Conservation (phyloP, 2,888 invertebrate genomes). For the Laspeyria flexula region DNA sequence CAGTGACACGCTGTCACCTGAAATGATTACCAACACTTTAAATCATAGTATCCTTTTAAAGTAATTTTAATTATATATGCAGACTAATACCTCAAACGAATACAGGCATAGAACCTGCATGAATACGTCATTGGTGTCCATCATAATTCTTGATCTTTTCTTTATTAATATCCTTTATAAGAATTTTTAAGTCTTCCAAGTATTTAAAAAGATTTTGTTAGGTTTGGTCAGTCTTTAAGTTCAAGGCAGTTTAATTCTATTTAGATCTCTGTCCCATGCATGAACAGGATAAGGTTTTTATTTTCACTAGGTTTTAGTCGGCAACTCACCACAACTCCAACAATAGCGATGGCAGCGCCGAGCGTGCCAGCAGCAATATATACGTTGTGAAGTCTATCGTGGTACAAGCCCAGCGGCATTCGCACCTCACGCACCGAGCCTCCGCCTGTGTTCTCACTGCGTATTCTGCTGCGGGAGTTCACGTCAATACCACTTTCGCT, state of each 20-base stretch:
- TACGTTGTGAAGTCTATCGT: constrained; percentile 90
- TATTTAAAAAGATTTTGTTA: no score
- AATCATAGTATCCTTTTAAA: no score
- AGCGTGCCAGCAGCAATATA: constrained; percentile 92
- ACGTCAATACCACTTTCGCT: constrained; percentile 60
- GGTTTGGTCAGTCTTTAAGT: no score
- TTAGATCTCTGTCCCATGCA: no score
- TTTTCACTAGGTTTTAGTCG: not conserved
- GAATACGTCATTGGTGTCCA: no score
- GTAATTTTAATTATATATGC: no score
- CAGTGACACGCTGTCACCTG: constrained; percentile 93
- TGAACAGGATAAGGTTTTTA: not conserved
- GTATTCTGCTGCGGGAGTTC: constrained; percentile 42
- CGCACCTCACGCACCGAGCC: constrained; percentile 81
- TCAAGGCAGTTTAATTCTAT: no score
- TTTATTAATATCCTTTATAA: no score
- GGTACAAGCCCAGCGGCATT: constrained; percentile 86
- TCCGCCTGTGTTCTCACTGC: constrained; percentile 51
- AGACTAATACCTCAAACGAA: no score
- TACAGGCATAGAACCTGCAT: no score
- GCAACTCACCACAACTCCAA: constrained; percentile 89
- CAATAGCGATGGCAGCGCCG: constrained; percentile 90
- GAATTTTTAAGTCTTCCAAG: no score
- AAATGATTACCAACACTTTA: constrained; percentile 27
- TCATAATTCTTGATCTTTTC: no score